These are phyloP conservation scores for Strigamia maritima DNA, from an alignment of 2,888 invertebrate genomes.

Conservation along the genomic window DNA sequence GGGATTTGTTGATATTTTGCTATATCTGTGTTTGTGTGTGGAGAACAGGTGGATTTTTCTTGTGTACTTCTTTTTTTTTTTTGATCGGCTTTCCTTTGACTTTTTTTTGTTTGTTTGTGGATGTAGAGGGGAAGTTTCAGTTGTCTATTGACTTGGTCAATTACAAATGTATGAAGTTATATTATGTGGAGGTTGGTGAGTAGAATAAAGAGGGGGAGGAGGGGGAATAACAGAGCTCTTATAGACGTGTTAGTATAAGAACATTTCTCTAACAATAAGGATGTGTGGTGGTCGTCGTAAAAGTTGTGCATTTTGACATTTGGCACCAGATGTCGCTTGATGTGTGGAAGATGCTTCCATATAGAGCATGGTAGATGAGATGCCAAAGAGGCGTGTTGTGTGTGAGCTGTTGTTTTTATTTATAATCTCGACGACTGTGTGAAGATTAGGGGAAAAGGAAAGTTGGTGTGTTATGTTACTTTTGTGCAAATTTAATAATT, in stretches of 20 bases:
- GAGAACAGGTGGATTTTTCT: slow-evolving; percentile 7
- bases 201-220: neutral
- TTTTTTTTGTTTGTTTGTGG: slow-evolving; percentile 16
- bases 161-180: slow-evolving; percentile 37
- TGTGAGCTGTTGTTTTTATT: slow-evolving; percentile 36
- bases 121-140: neutral
- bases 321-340: slow-evolving; percentile 40
- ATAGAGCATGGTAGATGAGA: neutral
- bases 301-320: slow-evolving; percentile 39
- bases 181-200: neutral
- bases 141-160: slow-evolving; percentile 16
- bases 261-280: slow-evolving; percentile 15
- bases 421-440: slow-evolving; percentile 35
- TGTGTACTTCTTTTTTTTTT: neutral
- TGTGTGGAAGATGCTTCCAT: slow-evolving; percentile 38
- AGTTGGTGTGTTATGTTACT: slow-evolving; percentile 29
- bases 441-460: slow-evolving; percentile 9
- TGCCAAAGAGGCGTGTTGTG: slow-evolving; percentile 11
- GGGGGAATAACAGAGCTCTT: slow-evolving; percentile 4
- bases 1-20: neutral
- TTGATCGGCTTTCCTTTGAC: neutral
- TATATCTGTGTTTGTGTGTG: neutral
- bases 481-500: slow-evolving; percentile 39
- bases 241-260: slow-evolving; percentile 2
- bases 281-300: slow-evolving; percentile 33